Percentiles rank a stretch among this genome's conserved stretches.
Evolutionary conservation across 1,140 invertebrate genomes (phyloP).

Genomic region (Papilio glaucus): DNA sequence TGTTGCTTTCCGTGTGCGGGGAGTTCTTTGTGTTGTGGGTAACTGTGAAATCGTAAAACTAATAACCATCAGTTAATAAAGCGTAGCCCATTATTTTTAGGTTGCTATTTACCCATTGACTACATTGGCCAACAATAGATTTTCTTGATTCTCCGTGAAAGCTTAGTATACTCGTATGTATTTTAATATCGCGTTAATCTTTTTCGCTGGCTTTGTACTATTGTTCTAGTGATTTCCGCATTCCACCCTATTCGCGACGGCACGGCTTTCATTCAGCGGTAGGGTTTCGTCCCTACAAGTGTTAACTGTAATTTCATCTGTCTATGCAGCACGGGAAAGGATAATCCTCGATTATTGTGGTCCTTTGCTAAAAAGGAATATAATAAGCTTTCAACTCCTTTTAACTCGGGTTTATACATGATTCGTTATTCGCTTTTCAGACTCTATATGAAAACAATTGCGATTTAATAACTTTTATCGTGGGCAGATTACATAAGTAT

Average conservation of each 20-base stretch:
- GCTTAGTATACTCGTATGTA: neutral
- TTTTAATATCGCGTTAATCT: neutral
- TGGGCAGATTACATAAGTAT: neutral
- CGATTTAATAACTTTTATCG: neutral
- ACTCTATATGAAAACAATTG: too few relatives aligned
- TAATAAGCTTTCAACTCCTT: neutral
- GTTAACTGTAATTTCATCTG: conserved; percentile 34
- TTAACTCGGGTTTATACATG: too few relatives aligned
- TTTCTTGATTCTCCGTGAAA: too few relatives aligned
- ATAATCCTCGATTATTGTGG: conserved; percentile 29
- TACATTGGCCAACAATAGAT: too few relatives aligned
- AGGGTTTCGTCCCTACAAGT: conserved; percentile 28
- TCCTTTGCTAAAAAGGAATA: neutral
- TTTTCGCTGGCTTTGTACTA: neutral
- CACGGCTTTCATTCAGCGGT: conserved; percentile 30
- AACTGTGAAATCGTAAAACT: too few relatives aligned
- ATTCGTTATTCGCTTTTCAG: too few relatives aligned
- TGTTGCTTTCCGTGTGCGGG: too few relatives aligned
- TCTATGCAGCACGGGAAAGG: conserved; percentile 22
- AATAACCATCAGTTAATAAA: too few relatives aligned
- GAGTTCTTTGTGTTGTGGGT: too few relatives aligned
- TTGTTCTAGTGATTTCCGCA: conserved; percentile 18
- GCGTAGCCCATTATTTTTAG: too few relatives aligned
- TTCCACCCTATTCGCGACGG: conserved; percentile 9
- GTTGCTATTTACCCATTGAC: too few relatives aligned